Base-by-base conservation (phyloP, 2,888 invertebrate genomes). In the Desoria tigrina region DNA sequence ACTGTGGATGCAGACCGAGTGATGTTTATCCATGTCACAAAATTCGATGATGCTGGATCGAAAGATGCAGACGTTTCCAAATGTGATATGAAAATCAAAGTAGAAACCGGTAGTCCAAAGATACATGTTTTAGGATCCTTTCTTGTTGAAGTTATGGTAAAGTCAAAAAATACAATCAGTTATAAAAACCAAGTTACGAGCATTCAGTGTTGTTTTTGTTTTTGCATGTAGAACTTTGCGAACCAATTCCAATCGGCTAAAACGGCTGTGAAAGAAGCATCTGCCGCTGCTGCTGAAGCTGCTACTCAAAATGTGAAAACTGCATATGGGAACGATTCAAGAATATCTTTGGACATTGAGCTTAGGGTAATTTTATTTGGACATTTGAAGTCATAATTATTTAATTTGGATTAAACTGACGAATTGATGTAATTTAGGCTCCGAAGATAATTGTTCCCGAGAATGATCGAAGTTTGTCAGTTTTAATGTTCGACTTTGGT, bases 81-180 rank as follows among this genome's bases (percentile, higher is more conserved):
- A 57, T 80, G 83, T 1, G 90, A 95, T 79, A 91, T 94, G 84
- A 88, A 88, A 49, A 87, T 98, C 11, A 85, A 85, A 61, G 86
- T 92, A 0, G 85, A 87, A 66, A 86, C 97, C 81, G 95, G 92
- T 63, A 90, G 92, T 77, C 84, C 94, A 76, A 86, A 90, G 73
- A 88, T 97, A 59, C 86, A 96, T 28, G 97, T 94, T 81, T 84
- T 98, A 37, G 95, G 95, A 80, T 88, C 90, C 84, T 97, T 92
- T 83, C 86, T 96, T 72, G 84, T 84, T 14, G 88, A 90, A 61
- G 32, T 92, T 79, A 78, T 92, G 85, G 90, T 90, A 6, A 45
- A 18, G 6, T 45, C 6, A 18, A 45, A 45, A 16, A 21, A 6
- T 45, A 45, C 4, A 11, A n/a, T n/a, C n/a, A n/a, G n/a, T n/a